Percentiles rank a stretch among this genome's conserved stretches.
Evolutionary conservation across 2,888 invertebrate species (phyloP).

Genomic region (Mimas tiliae): DNA sequence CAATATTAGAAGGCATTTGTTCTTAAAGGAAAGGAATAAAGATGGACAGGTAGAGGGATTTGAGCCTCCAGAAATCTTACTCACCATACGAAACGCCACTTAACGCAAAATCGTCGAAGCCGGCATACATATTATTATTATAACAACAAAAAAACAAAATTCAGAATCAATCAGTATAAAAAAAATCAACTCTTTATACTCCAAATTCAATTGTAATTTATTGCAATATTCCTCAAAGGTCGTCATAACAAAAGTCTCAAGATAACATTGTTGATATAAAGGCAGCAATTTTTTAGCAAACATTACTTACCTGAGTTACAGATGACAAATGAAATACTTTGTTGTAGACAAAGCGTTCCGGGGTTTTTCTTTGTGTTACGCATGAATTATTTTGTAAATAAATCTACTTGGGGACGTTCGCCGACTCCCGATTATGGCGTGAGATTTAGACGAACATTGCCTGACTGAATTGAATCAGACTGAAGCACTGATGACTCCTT

Average conservation of each 20-base stretch:
- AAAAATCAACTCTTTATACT: neutral
- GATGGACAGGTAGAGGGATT: too few species aligned
- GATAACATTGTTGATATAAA: neutral
- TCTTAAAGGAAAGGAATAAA: too few species aligned
- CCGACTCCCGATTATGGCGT: constrained; percentile 25
- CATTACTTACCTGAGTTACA: constrained; percentile 35
- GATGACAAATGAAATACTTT: constrained; percentile 56
- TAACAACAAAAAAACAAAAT: neutral
- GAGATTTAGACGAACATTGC: constrained; percentile 24
- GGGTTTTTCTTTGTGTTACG: constrained; percentile 43
- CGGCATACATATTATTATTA: neutral
- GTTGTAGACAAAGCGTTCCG: constrained; percentile 45
- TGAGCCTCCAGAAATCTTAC: too few species aligned
- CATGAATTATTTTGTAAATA: constrained; percentile 45
- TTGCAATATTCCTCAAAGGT: constrained; percentile 4
- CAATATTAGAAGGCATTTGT: too few species aligned
- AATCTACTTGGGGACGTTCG: constrained; percentile 34
- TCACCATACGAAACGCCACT: too few species aligned
- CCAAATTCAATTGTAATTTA: constrained; percentile 5
- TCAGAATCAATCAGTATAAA: neutral
- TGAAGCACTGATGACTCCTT: neutral
- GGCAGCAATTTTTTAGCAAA: constrained; percentile 37
- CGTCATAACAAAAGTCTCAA: constrained; percentile 14
- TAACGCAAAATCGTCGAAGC: neutral
- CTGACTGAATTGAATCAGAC: constrained; percentile 21